Conservation (phyloP, 2,797 vertebrate genomes). For the Lepus oiostolus region DNA sequence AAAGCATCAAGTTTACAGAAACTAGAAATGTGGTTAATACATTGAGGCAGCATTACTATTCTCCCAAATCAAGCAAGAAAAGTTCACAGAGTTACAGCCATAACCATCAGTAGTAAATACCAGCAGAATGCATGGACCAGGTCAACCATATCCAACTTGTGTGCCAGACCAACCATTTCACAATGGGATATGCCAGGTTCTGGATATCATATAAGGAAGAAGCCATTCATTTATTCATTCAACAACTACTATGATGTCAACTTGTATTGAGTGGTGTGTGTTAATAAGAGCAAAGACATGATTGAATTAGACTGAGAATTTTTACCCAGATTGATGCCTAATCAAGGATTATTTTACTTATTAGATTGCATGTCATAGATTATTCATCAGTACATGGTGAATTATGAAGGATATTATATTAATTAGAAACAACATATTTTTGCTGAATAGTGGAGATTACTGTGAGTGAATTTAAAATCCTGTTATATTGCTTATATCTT, state of each 20-base stretch:
- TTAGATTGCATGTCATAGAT: not conserved
- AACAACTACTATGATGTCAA: no score
- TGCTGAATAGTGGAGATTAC: not conserved
- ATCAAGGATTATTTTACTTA: slow-evolving; percentile 1
- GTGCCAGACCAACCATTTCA: no score
- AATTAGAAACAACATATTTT: slow-evolving; percentile 1
- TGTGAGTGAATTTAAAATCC: not conserved
- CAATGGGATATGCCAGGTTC: no score
- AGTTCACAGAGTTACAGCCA: not conserved
- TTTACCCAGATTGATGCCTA: not conserved
- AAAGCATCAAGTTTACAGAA: not conserved
- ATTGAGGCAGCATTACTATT: not conserved
- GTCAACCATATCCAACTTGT: not conserved
- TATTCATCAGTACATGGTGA: no score
- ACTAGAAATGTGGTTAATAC: not conserved
- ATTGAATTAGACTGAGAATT: not conserved
- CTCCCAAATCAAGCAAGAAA: not conserved
- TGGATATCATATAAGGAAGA: no score
- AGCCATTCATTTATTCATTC: no score
- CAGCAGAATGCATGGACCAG: not conserved
- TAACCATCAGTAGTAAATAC: not conserved
- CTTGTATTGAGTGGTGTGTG: no score
- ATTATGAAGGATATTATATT: not conserved
- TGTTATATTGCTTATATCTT: not conserved
- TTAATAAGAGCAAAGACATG: not conserved